Evolutionary conservation across 2,113 vertebrate genomes (phyloP), one percentile per base, ranked within the genome.

Genomic region (Eptesicus fuscus): DNA sequence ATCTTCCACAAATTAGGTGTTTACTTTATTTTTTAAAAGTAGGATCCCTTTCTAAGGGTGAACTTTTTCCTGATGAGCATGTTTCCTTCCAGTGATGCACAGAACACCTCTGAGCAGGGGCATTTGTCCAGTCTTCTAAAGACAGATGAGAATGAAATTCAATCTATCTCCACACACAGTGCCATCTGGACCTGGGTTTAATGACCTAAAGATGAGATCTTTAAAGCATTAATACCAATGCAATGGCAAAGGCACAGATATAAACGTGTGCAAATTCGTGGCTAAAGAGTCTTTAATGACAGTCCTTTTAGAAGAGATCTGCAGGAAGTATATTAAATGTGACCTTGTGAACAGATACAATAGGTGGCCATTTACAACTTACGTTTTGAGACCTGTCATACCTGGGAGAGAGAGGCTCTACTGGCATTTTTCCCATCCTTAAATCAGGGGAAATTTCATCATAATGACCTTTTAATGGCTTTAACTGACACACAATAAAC

Each of bases 161-260:
- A 87, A 70, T 94, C 90, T 90, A 23, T 76, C 79, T 90, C 76
- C 2, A 47, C 74, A 95, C 74, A 87, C 40, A 69, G 37, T 56
- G 59, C 65, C 88, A 96, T 88, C 90, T 95, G 84, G 80, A 76
- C 13, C 16, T 83, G n/a, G 77, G 49, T 92, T 90, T 88, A 92
- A 94, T 92, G 91, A 37, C 40, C 51, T 51, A 53, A 84, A 79
- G 91, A 93, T 89, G 69, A 73, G 37, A 44, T 30, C 35, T 63
- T 92, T 79, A 84, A 74, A 87, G 49, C 37, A 77, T 90, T 84
- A 90, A 93, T 90, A 49, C 85, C 40, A 90, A 30, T 25, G 22
- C 56, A 90, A 59, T 35, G 44, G 30, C 76, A 80, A 83, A 95
- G 32, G 20, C 59, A 77, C 61, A 67, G 70, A 76, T 40, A 92